Percentiles rank a stretch among this genome's conserved stretches.
Evolutionary conservation across 2,888 invertebrate species (phyloP).

Genomic region (Ditula angustiorana): DNA sequence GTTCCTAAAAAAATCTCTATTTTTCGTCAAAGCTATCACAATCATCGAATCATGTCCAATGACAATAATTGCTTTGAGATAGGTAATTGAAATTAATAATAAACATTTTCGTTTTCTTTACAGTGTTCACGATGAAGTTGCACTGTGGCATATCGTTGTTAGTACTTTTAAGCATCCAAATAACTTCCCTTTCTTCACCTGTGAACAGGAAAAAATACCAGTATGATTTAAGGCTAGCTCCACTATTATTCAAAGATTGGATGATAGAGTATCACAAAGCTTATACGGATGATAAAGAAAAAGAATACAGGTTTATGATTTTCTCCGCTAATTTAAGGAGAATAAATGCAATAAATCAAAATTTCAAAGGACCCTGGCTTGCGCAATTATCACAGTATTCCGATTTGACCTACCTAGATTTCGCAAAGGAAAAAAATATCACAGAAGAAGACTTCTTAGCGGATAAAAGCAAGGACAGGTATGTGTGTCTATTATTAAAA

Average conservation of each 20-base stretch:
- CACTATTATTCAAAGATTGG: slow-evolving; percentile 5
- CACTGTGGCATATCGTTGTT: not conserved
- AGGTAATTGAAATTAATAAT: not conserved
- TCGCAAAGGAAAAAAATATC: not conserved
- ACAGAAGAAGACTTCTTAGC: not conserved
- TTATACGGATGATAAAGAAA: not conserved
- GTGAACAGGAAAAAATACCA: not conserved
- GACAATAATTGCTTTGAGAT: slow-evolving; percentile 1
- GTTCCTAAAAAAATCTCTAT: too few species aligned
- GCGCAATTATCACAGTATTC: slow-evolving; percentile 10
- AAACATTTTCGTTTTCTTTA: not conserved
- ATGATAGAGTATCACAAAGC: slow-evolving; percentile 4
- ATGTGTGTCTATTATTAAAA: not conserved
- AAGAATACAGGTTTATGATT: not conserved
- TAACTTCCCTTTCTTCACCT: not conserved
- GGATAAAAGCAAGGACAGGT: not conserved
- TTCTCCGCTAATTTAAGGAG: slow-evolving; percentile 26
- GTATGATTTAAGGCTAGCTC: slow-evolving; percentile 8
- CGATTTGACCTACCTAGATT: slow-evolving; percentile 14
- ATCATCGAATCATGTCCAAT: not conserved
- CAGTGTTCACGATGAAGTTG: not conserved
- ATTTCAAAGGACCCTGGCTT: not conserved
- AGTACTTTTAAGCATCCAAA: not conserved
- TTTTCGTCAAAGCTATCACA: too few species aligned
- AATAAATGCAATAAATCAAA: slow-evolving; percentile 31